Conservation (phyloP, 2,888 invertebrate species). For the Perizoma flavofasciatum region DNA sequence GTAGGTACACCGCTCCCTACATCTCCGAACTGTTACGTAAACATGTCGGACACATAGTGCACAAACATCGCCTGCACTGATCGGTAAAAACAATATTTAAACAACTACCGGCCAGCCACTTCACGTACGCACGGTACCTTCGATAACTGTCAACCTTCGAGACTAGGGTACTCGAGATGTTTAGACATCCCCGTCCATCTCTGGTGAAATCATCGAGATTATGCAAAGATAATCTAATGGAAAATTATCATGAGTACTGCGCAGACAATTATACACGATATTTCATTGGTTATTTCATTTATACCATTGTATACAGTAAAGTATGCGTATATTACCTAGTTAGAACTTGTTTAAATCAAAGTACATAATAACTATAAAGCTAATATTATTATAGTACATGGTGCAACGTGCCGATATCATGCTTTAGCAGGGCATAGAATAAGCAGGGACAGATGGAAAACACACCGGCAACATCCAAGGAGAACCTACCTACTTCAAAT, state of each 20-base stretch:
- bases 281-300: slow-evolving; percentile 46
- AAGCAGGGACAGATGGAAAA: slow-evolving; percentile 21
- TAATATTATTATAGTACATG: slow-evolving; percentile 13
- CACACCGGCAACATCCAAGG: neutral
- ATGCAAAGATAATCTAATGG: slow-evolving; percentile 50
- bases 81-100: slow-evolving; percentile 82
- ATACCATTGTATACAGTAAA: slow-evolving; percentile 39
- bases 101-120: slow-evolving; percentile 59
- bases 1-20: slow-evolving; percentile 49
- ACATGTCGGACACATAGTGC: slow-evolving; percentile 65
- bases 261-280: slow-evolving; percentile 62
- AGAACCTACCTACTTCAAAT: slow-evolving; percentile 1
- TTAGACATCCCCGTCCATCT: slow-evolving; percentile 36
- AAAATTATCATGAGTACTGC: slow-evolving; percentile 60
- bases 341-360: slow-evolving; percentile 31
- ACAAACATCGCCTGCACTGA: slow-evolving; percentile 76
- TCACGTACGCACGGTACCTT: slow-evolving; percentile 31
- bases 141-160: slow-evolving; percentile 19
- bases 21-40: slow-evolving; percentile 75
- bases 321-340: slow-evolving; percentile 38
- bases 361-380: slow-evolving; percentile 21
- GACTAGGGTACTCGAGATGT: slow-evolving; percentile 19
- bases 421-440: slow-evolving; percentile 25
- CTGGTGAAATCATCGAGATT: slow-evolving; percentile 41
- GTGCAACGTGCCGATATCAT: slow-evolving; percentile 18